A percentile compares a stretch with the other conserved stretches of the same genome.
phyloP scores from a whole-genome alignment of 2,888 invertebrate genomes.

The Catocala fraxini region DNA sequence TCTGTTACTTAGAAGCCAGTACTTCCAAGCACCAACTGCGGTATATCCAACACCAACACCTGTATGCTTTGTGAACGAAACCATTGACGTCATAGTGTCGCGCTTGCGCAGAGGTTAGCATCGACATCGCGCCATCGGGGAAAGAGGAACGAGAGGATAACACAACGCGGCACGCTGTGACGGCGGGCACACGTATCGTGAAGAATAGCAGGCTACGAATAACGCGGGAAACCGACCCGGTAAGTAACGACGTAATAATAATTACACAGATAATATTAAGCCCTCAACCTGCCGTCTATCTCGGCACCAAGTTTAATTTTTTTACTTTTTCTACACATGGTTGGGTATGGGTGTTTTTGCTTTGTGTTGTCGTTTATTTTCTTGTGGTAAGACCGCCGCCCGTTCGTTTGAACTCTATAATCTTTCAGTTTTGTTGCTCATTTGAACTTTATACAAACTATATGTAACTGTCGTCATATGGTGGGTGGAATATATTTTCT shows the following conservation, averaged over 20 bases:
- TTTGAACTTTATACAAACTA: too few relatives aligned
- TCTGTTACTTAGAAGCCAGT: slow-evolving; percentile 33
- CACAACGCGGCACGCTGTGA: slow-evolving; percentile 72
- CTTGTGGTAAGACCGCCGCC: not conserved
- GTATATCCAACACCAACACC: slow-evolving; percentile 70
- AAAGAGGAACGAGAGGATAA: slow-evolving; percentile 49
- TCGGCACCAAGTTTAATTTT: slow-evolving; percentile 24
- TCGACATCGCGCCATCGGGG: slow-evolving; percentile 51
- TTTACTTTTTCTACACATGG: slow-evolving; percentile 6
- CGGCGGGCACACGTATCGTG: slow-evolving; percentile 65
- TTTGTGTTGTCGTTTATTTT: slow-evolving; percentile 8
- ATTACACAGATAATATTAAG: slow-evolving; percentile 47
- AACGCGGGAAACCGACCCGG: slow-evolving; percentile 74
- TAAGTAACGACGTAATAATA: slow-evolving; percentile 67
- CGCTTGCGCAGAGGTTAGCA: slow-evolving; percentile 65
- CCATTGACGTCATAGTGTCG: slow-evolving; percentile 83
- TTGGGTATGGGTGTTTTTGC: not conserved
- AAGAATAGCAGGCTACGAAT: slow-evolving; percentile 50
- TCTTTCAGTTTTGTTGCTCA: not conserved
- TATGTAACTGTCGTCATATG: too few relatives aligned
- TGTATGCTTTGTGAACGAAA: slow-evolving; percentile 83
- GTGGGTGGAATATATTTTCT: too few relatives aligned
- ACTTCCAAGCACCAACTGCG: slow-evolving; percentile 53
- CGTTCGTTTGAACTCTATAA: not conserved
- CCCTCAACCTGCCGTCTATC: slow-evolving; percentile 16